phyloP scores from a whole-genome alignment of 2,797 vertebrate genomes.

The Holocentrus rufus region DNA sequence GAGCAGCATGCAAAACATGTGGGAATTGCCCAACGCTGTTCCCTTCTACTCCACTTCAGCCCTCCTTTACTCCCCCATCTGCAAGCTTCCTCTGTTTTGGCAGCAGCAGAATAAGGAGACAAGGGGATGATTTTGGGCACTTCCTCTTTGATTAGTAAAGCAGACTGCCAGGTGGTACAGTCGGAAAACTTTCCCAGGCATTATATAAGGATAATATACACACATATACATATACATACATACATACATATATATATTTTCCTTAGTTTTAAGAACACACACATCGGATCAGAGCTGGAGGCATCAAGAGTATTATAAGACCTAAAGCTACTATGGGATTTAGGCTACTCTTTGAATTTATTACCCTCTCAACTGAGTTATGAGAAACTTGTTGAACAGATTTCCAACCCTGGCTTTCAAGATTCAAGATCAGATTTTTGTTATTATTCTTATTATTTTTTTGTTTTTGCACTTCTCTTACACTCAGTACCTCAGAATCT shows the following conservation, averaged over 20 bases:
- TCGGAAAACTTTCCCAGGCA: slow-evolving; percentile 68
- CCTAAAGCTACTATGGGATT: slow-evolving; percentile 65
- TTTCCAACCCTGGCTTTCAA: slow-evolving; percentile 53
- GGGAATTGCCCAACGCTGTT: slow-evolving; percentile 51
- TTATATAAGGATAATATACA: too few relatives aligned
- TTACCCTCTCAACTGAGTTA: slow-evolving; percentile 55
- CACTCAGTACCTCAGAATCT: slow-evolving; percentile 16
- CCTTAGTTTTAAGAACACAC: slow-evolving; percentile 38
- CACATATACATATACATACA: too few relatives aligned
- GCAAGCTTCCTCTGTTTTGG: slow-evolving; percentile 57
- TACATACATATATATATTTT: slow-evolving; percentile 20
- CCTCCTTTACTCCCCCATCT: slow-evolving; percentile 30
- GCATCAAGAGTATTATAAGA: slow-evolving; percentile 59
- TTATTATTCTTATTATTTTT: too few relatives aligned
- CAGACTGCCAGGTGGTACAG: slow-evolving; percentile 67
- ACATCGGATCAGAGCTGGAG: slow-evolving; percentile 54
- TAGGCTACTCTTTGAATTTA: slow-evolving; percentile 56
- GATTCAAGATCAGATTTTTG: slow-evolving; percentile 39
- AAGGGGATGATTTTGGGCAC: slow-evolving; percentile 56
- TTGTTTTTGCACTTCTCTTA: slow-evolving; percentile 12
- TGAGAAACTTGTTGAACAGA: slow-evolving; percentile 46
- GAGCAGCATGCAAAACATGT: slow-evolving; percentile 33
- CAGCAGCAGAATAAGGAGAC: slow-evolving; percentile 49
- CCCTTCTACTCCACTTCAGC: slow-evolving; percentile 28
- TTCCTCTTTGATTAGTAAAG: slow-evolving; percentile 61